Conservation (phyloP, 2,113 vertebrate species). For the Lota lota region DNA sequence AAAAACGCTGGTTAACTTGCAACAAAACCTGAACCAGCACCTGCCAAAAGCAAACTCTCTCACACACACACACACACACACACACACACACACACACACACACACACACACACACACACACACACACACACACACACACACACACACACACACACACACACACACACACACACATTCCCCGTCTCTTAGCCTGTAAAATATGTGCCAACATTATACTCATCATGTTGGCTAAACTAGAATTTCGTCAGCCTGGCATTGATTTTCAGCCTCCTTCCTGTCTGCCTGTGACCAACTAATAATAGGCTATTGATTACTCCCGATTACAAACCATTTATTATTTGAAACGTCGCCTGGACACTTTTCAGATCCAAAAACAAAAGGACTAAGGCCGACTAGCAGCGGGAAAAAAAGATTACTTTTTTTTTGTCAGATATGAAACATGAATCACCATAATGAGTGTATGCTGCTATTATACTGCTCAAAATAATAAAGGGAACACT, state of each 20-base stretch:
- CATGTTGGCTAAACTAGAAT: no score
- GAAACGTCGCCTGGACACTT: no score
- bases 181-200: no score
- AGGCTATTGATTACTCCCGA: neutral
- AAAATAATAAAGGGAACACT: no score
- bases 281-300: neutral
- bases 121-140: constrained; percentile 11
- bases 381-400: no score
- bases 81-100: constrained; percentile 2
- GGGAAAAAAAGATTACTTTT: no score
- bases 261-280: neutral
- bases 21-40: neutral
- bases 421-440: no score
- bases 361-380: no score
- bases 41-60: neutral
- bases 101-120: neutral
- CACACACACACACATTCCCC: neutral
- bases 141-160: neutral
- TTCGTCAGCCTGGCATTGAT: neutral
- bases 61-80: constrained; percentile 1
- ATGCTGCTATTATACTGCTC: no score
- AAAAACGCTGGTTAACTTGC: constrained; percentile 13
- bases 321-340: neutral
- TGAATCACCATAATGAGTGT: no score
- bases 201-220: no score